Evolutionary conservation across 2,113 vertebrate genomes (phyloP).

Genomic region (Argyrosomus japonicus): DNA sequence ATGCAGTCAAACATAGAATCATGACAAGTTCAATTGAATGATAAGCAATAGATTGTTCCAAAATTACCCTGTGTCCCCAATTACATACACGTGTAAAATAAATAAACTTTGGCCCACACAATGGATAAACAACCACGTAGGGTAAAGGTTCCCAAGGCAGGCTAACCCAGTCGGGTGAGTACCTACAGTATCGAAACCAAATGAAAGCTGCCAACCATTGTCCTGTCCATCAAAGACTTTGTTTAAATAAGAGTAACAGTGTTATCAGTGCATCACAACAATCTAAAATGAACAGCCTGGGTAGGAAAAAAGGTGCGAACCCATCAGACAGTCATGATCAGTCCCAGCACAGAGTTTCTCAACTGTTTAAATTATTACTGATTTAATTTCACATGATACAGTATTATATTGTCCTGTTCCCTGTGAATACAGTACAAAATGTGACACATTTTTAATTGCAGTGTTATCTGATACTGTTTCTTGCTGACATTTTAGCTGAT

Average conservation of each 20-base stretch:
- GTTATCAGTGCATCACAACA: neutral
- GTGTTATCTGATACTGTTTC: neutral
- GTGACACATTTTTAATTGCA: neutral
- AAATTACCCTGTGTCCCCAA: neutral
- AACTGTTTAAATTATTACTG: neutral
- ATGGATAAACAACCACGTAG: neutral
- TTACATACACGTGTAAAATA: neutral
- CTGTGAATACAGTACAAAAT: neutral
- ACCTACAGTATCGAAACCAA: neutral
- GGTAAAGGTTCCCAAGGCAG: neutral
- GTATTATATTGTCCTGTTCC: too few relatives aligned
- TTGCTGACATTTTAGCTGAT: neutral
- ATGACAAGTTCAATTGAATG: neutral
- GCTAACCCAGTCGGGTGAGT: neutral
- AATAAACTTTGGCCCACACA: neutral
- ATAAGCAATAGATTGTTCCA: neutral
- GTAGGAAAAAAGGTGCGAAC: neutral
- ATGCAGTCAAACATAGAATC: neutral
- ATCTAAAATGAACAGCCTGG: neutral
- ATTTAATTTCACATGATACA: neutral
- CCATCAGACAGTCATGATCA: neutral
- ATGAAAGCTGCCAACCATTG: neutral
- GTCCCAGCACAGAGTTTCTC: neutral
- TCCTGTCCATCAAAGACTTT: neutral
- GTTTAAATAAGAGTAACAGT: neutral